Evolutionary conservation across 1,140 invertebrate species (phyloP).

Genomic region (Lanistes nyassanus): DNA sequence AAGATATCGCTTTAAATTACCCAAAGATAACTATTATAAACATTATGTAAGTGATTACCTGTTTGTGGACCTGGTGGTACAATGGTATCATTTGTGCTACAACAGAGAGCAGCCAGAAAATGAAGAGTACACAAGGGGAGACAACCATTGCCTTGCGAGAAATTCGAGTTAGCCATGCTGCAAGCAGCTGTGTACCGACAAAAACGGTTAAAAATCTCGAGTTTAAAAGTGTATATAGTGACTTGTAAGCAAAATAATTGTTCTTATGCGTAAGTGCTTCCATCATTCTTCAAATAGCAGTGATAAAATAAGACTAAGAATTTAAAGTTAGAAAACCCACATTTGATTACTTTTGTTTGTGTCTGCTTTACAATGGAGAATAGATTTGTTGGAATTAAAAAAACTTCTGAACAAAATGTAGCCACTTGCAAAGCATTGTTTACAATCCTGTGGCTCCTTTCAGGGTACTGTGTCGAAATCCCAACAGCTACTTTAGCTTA

Average conservation of each 20-base stretch:
- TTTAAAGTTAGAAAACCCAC: no score
- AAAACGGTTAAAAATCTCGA: background rate
- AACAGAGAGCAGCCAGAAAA: conserved; percentile 84
- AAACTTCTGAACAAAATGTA: background rate
- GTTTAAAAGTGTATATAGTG: no score
- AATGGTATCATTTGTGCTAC: conserved; percentile 75
- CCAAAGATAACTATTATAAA: no score
- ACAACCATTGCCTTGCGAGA: conserved; percentile 52
- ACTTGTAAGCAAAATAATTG: no score
- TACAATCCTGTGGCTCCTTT: background rate
- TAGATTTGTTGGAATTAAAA: background rate
- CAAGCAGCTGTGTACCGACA: conserved; percentile 23
- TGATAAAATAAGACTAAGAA: no score
- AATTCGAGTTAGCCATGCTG: conserved; percentile 28
- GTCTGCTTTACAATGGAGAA: background rate
- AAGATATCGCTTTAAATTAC: no score
- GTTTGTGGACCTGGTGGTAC: background rate
- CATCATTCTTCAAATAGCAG: no score
- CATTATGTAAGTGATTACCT: no score
- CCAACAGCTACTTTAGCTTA: background rate
- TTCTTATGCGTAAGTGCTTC: no score
- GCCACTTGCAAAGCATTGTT: background rate
- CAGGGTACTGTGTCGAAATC: background rate
- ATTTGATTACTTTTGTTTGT: background rate
- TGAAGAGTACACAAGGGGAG: conserved; percentile 86